Evolutionary conservation across 2,113 vertebrate species (phyloP), one percentile per base, ranked within the genome.

Genomic region (Tenrec ecaudatus): DNA sequence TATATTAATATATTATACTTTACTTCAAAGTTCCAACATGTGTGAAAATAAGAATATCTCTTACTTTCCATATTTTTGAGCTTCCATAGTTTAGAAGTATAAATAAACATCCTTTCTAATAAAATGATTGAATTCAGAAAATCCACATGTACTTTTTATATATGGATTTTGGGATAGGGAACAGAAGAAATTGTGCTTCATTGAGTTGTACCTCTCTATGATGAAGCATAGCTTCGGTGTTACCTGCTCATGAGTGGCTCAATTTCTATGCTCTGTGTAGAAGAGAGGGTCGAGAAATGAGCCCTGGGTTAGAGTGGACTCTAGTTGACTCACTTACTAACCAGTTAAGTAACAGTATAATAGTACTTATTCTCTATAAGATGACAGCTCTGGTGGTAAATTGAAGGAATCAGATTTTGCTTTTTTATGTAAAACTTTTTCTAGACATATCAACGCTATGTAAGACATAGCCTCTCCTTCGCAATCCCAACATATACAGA

Each of bases 21-120:
- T 88, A 60, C 8, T 77, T 93, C 62, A 58, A 66, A 91, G 58
- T 7, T 66, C 58, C 5, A 73, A 36, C n/a, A 14, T 25, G 15
- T 27, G 5, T 3, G 76, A 69, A 86, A 79, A 36, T 27, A 2
- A 82, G 25, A 57, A 92, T 78, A 14, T 78, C 4, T 31, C 27
- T n/a, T 84, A 31, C 7, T 81, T 88, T 62, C 22, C 25, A 64
- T 53, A 86, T 76, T 80, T 92, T 19, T 58, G 89, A 68, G n/a
- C 60, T 31, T 69, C 33, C 38, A n/a, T 12, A n/a, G 2, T 53
- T 29, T 31, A 73, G 23, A 95, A 3, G 1, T 76, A 38, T 77
- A n/a, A 75, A 7, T 40, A 78, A 66, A 64, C 12, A 36, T 43
- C 60, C 16, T 87, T 4, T 73, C 15, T 88, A 66, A 14, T 69